These are phyloP conservation scores for Anorthoa munda DNA, from an alignment of 2,888 invertebrate genomes.

Conservation along the genomic window DNA sequence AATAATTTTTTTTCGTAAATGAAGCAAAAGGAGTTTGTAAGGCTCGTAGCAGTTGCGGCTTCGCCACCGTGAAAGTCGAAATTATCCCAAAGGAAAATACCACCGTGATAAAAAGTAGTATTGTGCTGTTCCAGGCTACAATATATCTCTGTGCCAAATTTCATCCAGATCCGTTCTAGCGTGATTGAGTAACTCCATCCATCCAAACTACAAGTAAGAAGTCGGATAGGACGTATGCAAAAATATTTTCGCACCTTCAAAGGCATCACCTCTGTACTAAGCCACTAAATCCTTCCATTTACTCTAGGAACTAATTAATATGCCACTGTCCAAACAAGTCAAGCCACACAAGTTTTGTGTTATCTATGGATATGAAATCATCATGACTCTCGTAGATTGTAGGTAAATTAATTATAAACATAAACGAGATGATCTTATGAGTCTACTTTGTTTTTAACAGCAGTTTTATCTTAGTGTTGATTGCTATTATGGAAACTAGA, in stretches of 20 bases:
- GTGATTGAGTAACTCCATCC: too few species aligned
- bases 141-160: too few species aligned
- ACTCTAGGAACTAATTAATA: constrained; percentile 55
- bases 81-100: too few species aligned
- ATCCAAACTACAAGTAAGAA: too few species aligned
- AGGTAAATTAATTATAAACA: constrained; percentile 10
- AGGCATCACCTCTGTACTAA: background rate
- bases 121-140: too few species aligned
- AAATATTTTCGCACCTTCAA: constrained; percentile 8
- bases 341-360: constrained; percentile 22
- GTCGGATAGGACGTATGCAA: too few species aligned
- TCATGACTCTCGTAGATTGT: constrained; percentile 8
- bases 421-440: background rate
- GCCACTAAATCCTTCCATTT: constrained; percentile 9
- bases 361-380: constrained; percentile 33
- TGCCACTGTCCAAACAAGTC: constrained; percentile 50
- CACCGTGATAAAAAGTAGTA: too few species aligned
- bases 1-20: too few species aligned
- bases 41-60: too few species aligned
- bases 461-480: constrained; percentile 4
- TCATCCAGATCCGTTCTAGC: too few species aligned
- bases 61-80: too few species aligned
- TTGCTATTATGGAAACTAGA: constrained; percentile 8
- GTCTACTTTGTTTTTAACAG: constrained; percentile 5
- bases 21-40: too few species aligned